Base-by-base conservation (phyloP, 2,113 vertebrate genomes). In the Pluvianellus socialis region DNA sequence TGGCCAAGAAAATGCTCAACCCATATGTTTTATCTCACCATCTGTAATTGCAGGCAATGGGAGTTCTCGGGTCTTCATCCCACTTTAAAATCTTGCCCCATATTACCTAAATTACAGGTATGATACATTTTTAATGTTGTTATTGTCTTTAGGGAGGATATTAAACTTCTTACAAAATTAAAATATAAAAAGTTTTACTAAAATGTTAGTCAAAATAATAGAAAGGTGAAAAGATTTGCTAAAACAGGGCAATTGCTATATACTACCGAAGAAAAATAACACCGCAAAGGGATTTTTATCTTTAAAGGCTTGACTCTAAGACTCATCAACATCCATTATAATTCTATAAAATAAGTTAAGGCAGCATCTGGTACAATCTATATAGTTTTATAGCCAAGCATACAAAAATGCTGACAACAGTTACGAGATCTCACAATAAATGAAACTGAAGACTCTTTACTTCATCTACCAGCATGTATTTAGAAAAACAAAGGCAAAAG, bases 281-380 rank as follows among this genome's bases (percentile, higher is more conserved):
- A 79, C 10, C 75, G 35, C 15, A 89, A 72, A 89, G 27, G 49
- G 32, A 56, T 88, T 86, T 95, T 93, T 89, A 81, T 94, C 56
- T 95, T 89, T 62, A 92, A 92, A 92, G 42, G 22, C 49, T 66
- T 79, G 45, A 61, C 35, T 96, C 55, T 79, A 94, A 93, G 79
- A 86, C 42, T 76, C 84, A 40, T 94, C 50, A 95, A 38, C 87
- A 86, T 90, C 84, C 59, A 92, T 95, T 95, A 93, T 77, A 95
- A 90, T 95, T 96, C 87, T 76, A 91, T 95, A 96, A 97, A 96
- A 88, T 89, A 81, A 90, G 74, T 76, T 91, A 92, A 67, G 28
- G 45, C 38, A 91, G 80, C 87, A 95, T 90, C 92, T 95, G 91
- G 66, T 91, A 90, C 50, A 76, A 94, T 62, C 89, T 91, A 70